Evolutionary conservation across 1,140 invertebrate species (phyloP), one percentile per base, ranked within the genome.

Genomic region (Drosophila albomicans): DNA sequence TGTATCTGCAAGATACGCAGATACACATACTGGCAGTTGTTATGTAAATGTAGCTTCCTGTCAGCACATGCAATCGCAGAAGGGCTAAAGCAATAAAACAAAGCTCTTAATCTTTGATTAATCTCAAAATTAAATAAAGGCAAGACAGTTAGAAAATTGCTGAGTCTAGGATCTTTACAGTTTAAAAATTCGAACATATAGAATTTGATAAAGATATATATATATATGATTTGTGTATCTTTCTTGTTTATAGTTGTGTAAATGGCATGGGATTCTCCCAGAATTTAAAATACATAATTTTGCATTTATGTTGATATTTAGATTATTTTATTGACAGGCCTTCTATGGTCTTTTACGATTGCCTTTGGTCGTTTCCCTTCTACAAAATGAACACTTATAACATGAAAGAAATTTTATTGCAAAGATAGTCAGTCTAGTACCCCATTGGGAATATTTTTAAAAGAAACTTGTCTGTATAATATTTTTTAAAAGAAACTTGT

Each of bases 1-100:
- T 54, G 67, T 70, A 70, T 70, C 81, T 78, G 81, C 73, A 84
- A 84, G 69, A 74, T 66, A 75, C 74, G 70, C 63, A 81, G 13
- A 66, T 68, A 79, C 38, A 59, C 28, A 59, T 32, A 16, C n/a
- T 45, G 32, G 1, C 15, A 56, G 61, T 59, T 3, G 20, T 1
- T 46, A 15, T 32, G 38, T 11, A 52, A 8, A 45, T 45, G 8
- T 58, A 32, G 67, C 38, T 70, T 70, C 67, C 67, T 70, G 67
- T 20, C 57, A 41, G 41, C 41, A 43, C 3, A 3, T 13, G 41
- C 41, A 41, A 38, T 3, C 32, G 16, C 7, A 58, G 8, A 10
- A 20, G 5, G 15, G 46, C 15, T 8, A 41, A 64, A 3, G 3
- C 25, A 58, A 28, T 10, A 41, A 64, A 2, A 43, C 45, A 51